Evolutionary conservation across 2,113 vertebrate species (phyloP), one percentile per base, ranked within the genome.

Genomic region (Procavia capensis): DNA sequence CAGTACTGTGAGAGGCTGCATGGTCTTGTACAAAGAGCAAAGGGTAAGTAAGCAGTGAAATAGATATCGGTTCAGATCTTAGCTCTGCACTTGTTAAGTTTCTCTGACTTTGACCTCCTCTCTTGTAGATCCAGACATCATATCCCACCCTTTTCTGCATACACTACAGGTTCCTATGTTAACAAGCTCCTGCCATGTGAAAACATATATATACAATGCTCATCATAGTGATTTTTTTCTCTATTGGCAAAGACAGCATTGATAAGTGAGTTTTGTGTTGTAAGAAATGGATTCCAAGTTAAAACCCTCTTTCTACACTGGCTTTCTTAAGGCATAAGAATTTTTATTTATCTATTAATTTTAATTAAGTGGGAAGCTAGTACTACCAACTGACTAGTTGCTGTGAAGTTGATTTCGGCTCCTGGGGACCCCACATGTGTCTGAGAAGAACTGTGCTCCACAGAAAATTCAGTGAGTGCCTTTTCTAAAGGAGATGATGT

Each of bases 321-420:
- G 39, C 36, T 82, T 79, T 57, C 31, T 57, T 85, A 90, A 76
- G n/a, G 74, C 59, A 29, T 91, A 90, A 90, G 11, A 90, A 39
- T 0, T 50, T 68, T 27, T 24, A 1, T n/a, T 19, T 68, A n/a
- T 8, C 20, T 59, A 24, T 59, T 59, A 22, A 59, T 59, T 68
- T 66, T 66, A n/a, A n/a, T 54, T 70, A 36, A 68, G n/a, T 80
- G 50, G 29, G 22, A 88, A 11, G 13, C 64, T 94, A 34, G 20
- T 41, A 5, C 74, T 76, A 20, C 16, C 34, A 36, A 70, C 66
- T 34, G 36, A 20, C 66, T 34, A n/a, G 66, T n/a, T 70, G 31
- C n/a, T 19, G 36, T 20, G 5, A 24, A 36, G 14, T 70, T 2
- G 1, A 36, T 70, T 70, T 7, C 68, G 22, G 8, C n/a, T 70